phyloP scores from a whole-genome alignment of 2,888 invertebrate genomes.

The Acleris emargana region DNA sequence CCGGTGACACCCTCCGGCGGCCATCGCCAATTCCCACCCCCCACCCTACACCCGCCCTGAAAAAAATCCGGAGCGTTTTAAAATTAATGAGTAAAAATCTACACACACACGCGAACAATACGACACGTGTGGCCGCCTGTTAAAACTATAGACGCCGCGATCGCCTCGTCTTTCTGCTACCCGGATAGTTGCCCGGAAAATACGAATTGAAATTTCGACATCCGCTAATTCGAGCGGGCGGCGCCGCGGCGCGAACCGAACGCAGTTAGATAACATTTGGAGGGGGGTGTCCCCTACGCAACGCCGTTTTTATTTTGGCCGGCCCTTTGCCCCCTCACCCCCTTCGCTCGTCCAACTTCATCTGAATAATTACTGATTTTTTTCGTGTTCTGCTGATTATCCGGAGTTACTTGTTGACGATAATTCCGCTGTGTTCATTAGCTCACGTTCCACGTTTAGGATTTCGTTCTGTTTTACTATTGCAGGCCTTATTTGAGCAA shows the following conservation, averaged over 20 bases:
- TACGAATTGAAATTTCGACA: constrained; percentile 80
- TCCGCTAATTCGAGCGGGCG: constrained; percentile 76
- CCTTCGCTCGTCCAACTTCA: constrained; percentile 83
- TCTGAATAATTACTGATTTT: constrained; percentile 84
- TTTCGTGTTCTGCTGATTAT: constrained; percentile 84
- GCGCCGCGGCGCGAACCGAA: constrained; percentile 73
- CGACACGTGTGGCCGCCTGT: constrained; percentile 56
- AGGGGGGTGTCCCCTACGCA: constrained; percentile 82
- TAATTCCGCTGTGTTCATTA: constrained; percentile 79
- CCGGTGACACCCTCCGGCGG: constrained; percentile 84
- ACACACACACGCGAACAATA: constrained; percentile 79
- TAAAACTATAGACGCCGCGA: constrained; percentile 1
- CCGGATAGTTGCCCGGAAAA: constrained; percentile 68
- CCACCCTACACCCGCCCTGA: constrained; percentile 81
- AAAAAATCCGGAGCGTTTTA: constrained; percentile 85
- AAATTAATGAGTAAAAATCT: constrained; percentile 85
- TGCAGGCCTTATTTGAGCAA: too few species aligned
- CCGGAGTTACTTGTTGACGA: constrained; percentile 83
- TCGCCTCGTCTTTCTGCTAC: constrained; percentile 69
- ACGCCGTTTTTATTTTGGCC: constrained; percentile 83
- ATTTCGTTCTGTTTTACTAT: constrained; percentile 2
- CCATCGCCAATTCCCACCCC: constrained; percentile 82
- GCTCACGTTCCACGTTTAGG: constrained; percentile 41
- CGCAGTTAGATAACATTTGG: constrained; percentile 84
- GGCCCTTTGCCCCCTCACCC: constrained; percentile 79